These are phyloP conservation scores for Agrotis ipsilon DNA, from an alignment of 2,888 invertebrate species.

Conservation along the genomic window DNA sequence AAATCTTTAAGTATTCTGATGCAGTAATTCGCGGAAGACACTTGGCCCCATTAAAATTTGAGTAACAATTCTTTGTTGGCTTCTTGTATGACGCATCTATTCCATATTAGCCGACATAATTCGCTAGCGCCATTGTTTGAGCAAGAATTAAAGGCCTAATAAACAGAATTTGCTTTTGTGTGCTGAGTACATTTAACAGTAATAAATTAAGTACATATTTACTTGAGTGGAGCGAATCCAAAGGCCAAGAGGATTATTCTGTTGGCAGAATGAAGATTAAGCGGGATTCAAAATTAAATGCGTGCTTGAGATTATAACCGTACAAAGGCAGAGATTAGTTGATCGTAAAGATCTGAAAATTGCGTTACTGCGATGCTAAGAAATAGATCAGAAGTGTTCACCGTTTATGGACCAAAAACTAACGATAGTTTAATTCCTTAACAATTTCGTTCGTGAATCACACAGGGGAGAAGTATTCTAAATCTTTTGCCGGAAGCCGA, in stretches of 20 bases:
- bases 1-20: slow-evolving; percentile 60
- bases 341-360: not conserved
- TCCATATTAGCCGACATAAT: slow-evolving; percentile 47
- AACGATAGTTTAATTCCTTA: no score
- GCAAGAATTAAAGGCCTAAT: slow-evolving; percentile 50
- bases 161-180: slow-evolving; percentile 51
- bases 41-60: slow-evolving; percentile 75
- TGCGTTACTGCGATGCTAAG: not conserved
- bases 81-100: slow-evolving; percentile 69
- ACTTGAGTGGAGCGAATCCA: slow-evolving; percentile 38
- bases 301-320: not conserved
- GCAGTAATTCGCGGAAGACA: slow-evolving; percentile 73
- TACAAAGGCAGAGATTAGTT: not conserved
- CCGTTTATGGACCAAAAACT: no score
- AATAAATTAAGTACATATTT: slow-evolving; percentile 61
- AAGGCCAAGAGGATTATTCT: slow-evolving; percentile 51
- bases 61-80: slow-evolving; percentile 76
- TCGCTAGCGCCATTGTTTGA: slow-evolving; percentile 61
- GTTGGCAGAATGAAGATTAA: slow-evolving; percentile 29
- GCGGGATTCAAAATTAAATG: slow-evolving; percentile 1
- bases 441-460: no score
- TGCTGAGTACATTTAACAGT: slow-evolving; percentile 36
- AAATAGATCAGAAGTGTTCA: not conserved
- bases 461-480: not conserved
- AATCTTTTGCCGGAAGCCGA: no score